Evolutionary conservation across 2,888 invertebrate species (phyloP).

Genomic region (Actias luna): DNA sequence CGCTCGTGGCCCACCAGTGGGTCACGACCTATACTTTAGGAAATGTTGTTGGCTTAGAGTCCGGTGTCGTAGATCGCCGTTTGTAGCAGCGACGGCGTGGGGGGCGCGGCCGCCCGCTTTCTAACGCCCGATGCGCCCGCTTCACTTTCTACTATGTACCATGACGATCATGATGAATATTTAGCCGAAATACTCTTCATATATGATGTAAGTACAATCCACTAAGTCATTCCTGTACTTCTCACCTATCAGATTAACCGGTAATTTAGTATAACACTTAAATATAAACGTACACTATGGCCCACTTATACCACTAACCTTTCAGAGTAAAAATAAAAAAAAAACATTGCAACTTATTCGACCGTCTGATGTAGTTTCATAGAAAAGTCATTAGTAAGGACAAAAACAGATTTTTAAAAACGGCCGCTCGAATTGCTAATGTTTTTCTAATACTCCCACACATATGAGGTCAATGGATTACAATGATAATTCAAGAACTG

Average conservation of each 20-base stretch:
- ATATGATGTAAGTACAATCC: not conserved
- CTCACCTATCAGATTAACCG: not conserved
- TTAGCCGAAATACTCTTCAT: not conserved
- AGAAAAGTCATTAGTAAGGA: not conserved
- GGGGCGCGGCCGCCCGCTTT: constrained; percentile 66
- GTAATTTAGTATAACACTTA: not conserved
- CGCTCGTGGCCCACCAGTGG: too few relatives aligned
- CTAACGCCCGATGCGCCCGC: constrained; percentile 73
- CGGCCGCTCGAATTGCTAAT: constrained; percentile 7
- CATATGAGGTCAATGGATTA: constrained; percentile 33
- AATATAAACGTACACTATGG: not conserved
- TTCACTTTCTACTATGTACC: constrained; percentile 78
- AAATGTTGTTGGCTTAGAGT: not conserved
- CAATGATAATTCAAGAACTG: constrained; percentile 38
- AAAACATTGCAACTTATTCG: not conserved
- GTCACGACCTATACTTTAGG: too few relatives aligned
- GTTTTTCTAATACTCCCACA: constrained; percentile 11
- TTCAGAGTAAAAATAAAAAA: not conserved
- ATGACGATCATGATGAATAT: constrained; percentile 34
- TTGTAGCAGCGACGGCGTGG: not conserved
- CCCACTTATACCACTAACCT: not conserved
- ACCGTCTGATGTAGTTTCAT: not conserved
- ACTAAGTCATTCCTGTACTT: not conserved
- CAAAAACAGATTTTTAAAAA: not conserved
- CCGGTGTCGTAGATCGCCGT: not conserved